phyloP scores from a whole-genome alignment of 2,888 invertebrate species.

The Hymenopus coronatus region DNA sequence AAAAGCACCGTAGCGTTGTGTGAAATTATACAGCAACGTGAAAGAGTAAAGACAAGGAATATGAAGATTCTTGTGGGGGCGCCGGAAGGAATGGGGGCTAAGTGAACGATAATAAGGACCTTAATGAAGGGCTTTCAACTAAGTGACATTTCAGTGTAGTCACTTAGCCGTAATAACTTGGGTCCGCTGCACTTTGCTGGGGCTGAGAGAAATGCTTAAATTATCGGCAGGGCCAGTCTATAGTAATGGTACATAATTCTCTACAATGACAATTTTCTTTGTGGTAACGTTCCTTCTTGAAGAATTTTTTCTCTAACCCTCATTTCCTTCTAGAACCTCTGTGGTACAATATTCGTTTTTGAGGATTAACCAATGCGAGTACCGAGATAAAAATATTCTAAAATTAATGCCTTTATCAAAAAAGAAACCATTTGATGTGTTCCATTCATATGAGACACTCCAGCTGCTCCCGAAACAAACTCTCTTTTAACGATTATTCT shows the following conservation, averaged over 20 bases:
- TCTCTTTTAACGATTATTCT: too few relatives aligned
- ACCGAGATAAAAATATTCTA: too few relatives aligned
- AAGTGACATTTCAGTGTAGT: conserved; percentile 14
- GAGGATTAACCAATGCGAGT: too few relatives aligned
- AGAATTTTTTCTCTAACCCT: too few relatives aligned
- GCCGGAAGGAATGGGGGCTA: conserved; percentile 3
- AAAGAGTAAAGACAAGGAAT: conserved; percentile 7
- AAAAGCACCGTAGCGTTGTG: not conserved
- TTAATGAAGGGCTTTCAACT: conserved; percentile 18
- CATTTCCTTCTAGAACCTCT: too few relatives aligned
- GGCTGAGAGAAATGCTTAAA: not conserved
- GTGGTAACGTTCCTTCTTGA: not conserved
- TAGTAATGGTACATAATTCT: conserved; percentile 6
- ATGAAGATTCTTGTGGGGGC: not conserved
- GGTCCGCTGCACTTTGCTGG: not conserved
- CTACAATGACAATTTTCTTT: not conserved
- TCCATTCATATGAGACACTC: too few relatives aligned
- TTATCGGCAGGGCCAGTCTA: not conserved
- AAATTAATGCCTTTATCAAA: too few relatives aligned
- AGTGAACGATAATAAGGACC: conserved; percentile 14
- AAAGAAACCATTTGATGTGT: too few relatives aligned
- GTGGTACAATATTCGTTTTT: too few relatives aligned
- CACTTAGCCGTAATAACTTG: conserved; percentile 7
- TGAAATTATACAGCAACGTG: conserved; percentile 5
- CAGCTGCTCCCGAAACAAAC: too few relatives aligned